phyloP scores from a whole-genome alignment of 2,113 vertebrate genomes.

The Serilophus lunatus region DNA sequence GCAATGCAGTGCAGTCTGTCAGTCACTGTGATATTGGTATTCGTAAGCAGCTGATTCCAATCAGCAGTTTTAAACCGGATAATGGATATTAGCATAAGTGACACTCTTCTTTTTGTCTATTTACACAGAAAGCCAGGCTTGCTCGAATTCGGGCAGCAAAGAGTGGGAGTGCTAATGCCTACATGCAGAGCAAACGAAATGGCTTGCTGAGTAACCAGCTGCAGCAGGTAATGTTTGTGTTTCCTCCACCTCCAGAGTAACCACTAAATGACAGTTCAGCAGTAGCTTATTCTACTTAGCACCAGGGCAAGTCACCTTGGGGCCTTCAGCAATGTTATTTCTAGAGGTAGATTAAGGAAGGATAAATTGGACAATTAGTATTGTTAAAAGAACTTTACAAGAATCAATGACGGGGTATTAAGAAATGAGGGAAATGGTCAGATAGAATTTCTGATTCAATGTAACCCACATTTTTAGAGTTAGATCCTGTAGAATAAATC shows the following conservation, averaged over 20 bases:
- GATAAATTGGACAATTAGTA: not conserved
- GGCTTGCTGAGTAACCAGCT: constrained; percentile 88
- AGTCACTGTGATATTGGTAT: not conserved
- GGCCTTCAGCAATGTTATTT: not conserved
- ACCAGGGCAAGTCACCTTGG: not conserved
- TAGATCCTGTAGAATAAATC: not conserved
- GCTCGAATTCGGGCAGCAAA: constrained; percentile 94
- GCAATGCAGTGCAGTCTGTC: not conserved
- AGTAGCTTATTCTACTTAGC: not conserved
- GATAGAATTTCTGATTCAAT: not conserved
- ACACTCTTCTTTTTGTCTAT: not conserved
- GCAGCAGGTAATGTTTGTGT: constrained; percentile 83
- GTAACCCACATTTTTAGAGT: not conserved
- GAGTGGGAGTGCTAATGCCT: constrained; percentile 92
- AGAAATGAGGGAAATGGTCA: not conserved
- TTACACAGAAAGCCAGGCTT: constrained; percentile 91
- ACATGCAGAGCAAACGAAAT: constrained; percentile 97
- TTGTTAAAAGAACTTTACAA: not conserved
- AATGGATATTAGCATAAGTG: not conserved
- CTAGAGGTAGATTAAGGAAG: not conserved
- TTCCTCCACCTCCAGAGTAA: not conserved
- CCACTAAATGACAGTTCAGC: not conserved
- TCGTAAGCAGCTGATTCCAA: not conserved
- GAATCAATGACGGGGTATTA: not conserved
- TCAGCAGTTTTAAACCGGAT: constrained; percentile 16